A percentile compares a stretch with the other conserved stretches of the same genome.
These are phyloP conservation scores for Cosmopolites sordidus DNA, from an alignment of 2,888 invertebrate genomes.

Conservation along the genomic window DNA sequence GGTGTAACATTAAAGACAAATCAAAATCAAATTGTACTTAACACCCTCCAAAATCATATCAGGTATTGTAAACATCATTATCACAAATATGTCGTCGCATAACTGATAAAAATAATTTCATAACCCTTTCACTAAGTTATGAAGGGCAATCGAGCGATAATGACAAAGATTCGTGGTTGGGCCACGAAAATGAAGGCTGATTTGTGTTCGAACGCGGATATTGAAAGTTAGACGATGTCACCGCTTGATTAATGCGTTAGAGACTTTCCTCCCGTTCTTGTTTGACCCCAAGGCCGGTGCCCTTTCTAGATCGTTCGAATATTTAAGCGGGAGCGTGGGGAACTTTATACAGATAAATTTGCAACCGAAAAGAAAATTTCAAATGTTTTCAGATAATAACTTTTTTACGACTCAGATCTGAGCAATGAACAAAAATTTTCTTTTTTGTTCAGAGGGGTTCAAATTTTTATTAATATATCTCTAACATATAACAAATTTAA, in stretches of 20 bases:
- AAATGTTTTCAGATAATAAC: too few species aligned
- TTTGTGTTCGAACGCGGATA: conserved; percentile 20
- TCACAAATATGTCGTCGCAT: conserved; percentile 6
- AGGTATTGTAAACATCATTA: not conserved
- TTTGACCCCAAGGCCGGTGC: conserved; percentile 9
- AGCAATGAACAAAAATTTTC: too few species aligned
- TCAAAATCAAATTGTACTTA: not conserved
- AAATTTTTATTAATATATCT: too few species aligned
- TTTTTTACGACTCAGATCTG: too few species aligned
- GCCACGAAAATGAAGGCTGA: conserved; percentile 13
- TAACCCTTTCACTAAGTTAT: conserved; percentile 14
- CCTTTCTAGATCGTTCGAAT: conserved; percentile 9
- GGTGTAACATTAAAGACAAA: not conserved
- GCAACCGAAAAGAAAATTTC: too few species aligned
- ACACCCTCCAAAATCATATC: too few species aligned
- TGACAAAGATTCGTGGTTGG: conserved; percentile 17
- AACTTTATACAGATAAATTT: not conserved
- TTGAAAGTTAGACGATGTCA: conserved; percentile 17
- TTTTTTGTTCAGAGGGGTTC: too few species aligned
- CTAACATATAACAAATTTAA: too few species aligned
- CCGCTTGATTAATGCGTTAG: conserved; percentile 15
- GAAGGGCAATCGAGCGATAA: conserved; percentile 14
- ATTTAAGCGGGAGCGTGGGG: conserved; percentile 2
- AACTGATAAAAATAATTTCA: conserved; percentile 16
- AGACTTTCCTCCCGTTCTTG: conserved; percentile 7